Conservation (phyloP, 1,140 invertebrate species). For the Riptortus pedestris region DNA sequence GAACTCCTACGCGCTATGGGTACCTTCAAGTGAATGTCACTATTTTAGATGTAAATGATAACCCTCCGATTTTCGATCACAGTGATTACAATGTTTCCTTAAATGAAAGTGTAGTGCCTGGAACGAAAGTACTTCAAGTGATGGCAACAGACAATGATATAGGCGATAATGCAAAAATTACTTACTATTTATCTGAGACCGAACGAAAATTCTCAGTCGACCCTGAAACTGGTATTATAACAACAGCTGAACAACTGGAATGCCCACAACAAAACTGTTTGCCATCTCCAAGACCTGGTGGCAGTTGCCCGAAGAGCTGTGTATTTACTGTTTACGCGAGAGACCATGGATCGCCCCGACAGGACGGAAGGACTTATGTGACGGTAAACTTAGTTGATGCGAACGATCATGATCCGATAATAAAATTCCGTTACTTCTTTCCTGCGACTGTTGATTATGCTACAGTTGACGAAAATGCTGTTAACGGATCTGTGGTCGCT, state of each 20-base stretch:
- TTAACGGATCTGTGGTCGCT: slow-evolving; percentile 79
- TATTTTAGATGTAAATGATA: slow-evolving; percentile 88
- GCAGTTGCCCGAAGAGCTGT: slow-evolving; percentile 73
- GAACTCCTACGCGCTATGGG: slow-evolving; percentile 64
- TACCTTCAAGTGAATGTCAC: slow-evolving; percentile 82
- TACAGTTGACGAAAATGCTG: slow-evolving; percentile 86
- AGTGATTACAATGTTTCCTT: slow-evolving; percentile 83
- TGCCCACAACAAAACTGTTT: slow-evolving; percentile 59
- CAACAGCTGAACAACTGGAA: slow-evolving; percentile 63
- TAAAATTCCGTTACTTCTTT: slow-evolving; percentile 74
- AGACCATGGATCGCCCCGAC: slow-evolving; percentile 79
- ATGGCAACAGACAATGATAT: slow-evolving; percentile 83
- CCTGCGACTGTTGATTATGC: slow-evolving; percentile 70
- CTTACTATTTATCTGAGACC: slow-evolving; percentile 74
- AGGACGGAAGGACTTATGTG: slow-evolving; percentile 87
- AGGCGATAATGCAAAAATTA: slow-evolving; percentile 83
- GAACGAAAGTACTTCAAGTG: slow-evolving; percentile 80
- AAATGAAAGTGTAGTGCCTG: slow-evolving; percentile 80
- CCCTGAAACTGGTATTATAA: slow-evolving; percentile 75
- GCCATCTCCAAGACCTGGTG: slow-evolving; percentile 37
- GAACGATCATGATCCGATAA: slow-evolving; percentile 80
- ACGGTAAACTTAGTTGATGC: slow-evolving; percentile 86
- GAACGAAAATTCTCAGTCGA: slow-evolving; percentile 81
- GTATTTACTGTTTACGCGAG: slow-evolving; percentile 87
- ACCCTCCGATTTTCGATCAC: slow-evolving; percentile 85